phyloP scores from a whole-genome alignment of 2,113 vertebrate species.

The Vireo altiloquus region DNA sequence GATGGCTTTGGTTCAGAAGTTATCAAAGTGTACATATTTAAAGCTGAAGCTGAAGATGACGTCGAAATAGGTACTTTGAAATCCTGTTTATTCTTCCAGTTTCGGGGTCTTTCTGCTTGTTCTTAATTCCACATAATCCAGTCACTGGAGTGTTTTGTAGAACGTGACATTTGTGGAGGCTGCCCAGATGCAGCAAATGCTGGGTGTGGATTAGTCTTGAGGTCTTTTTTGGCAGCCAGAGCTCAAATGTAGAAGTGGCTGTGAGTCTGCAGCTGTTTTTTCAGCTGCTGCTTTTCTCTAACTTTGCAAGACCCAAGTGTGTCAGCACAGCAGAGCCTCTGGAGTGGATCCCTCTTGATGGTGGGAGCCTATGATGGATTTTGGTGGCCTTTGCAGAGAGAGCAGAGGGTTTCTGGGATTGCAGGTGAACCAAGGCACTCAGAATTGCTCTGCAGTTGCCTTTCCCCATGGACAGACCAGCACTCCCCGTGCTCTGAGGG shows the following conservation, averaged over 20 bases:
- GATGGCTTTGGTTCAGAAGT: slow-evolving; percentile 92
- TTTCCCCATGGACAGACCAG: neutral
- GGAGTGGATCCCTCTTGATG: neutral
- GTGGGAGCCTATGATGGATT: neutral
- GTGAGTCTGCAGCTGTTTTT: neutral
- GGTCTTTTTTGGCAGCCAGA: neutral
- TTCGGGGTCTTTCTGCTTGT: neutral
- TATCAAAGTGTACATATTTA: slow-evolving; percentile 99
- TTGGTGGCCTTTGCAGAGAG: neutral
- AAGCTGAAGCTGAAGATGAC: slow-evolving; percentile 98
- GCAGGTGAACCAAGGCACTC: neutral
- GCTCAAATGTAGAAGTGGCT: neutral
- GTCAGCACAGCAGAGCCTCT: neutral
- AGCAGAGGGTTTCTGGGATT: neutral
- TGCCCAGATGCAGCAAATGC: neutral
- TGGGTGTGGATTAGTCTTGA: neutral
- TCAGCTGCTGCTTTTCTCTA: neutral
- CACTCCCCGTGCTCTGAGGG: neutral
- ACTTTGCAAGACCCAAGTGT: neutral
- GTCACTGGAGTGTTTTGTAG: neutral
- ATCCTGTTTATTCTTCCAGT: neutral
- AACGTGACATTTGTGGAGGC: neutral
- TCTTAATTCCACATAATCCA: neutral
- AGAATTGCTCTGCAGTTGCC: neutral
- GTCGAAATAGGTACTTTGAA: slow-evolving; percentile 87